Evolutionary conservation across 2,888 invertebrate genomes (phyloP).

Genomic region (Yponomeuta plumbellus): DNA sequence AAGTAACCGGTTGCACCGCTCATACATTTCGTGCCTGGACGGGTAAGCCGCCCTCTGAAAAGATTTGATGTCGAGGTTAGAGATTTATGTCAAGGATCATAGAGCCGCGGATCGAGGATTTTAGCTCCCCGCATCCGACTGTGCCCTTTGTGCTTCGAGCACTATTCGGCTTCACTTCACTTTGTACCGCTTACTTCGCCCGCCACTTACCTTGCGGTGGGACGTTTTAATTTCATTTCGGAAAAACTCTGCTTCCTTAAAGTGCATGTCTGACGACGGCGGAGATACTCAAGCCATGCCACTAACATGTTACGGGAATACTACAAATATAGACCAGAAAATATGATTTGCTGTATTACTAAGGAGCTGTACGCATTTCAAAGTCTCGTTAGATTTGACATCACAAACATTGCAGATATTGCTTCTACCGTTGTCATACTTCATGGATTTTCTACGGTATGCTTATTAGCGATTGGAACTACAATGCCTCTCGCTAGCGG

Average conservation of each 20-base stretch:
- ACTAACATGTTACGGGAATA: neutral
- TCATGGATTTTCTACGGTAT: too few species aligned
- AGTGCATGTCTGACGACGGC: neutral
- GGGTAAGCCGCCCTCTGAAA: conserved; percentile 69
- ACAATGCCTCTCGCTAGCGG: neutral
- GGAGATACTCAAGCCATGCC: neutral
- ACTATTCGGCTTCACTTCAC: conserved; percentile 71
- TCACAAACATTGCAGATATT: neutral
- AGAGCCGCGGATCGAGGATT: conserved; percentile 69
- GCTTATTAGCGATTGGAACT: too few species aligned
- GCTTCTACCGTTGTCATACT: too few species aligned
- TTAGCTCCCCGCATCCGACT: conserved; percentile 70
- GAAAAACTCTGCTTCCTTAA: conserved; percentile 32
- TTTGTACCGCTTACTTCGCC: conserved; percentile 65
- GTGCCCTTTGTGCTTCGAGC: conserved; percentile 72
- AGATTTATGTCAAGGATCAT: conserved; percentile 77
- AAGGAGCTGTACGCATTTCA: neutral
- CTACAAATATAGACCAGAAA: neutral
- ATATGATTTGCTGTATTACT: neutral
- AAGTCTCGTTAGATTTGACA: neutral
- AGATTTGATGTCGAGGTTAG: conserved; percentile 75
- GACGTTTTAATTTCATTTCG: conserved; percentile 71
- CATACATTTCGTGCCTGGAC: conserved; percentile 62
- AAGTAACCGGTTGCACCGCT: conserved; percentile 26
- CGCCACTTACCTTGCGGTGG: conserved; percentile 63